Base-by-base conservation (phyloP, 2,888 invertebrate genomes). In the Drosophila nr. medialis region DNA sequence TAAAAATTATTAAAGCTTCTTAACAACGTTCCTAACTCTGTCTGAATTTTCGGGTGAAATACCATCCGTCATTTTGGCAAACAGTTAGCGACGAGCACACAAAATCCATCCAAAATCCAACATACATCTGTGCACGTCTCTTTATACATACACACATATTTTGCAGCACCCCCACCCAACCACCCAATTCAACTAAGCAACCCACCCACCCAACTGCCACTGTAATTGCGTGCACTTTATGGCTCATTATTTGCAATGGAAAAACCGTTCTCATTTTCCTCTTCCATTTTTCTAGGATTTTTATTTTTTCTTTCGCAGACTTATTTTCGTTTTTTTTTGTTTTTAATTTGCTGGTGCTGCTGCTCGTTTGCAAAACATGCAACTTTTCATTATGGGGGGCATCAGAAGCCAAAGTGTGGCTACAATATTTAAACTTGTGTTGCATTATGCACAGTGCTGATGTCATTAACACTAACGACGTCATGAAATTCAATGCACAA, bases 401-500 rank as follows among this genome's bases (percentile, higher is more conserved):
- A 63, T 42, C 60, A 71, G 74, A 50, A 60, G 71, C 51, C 66
- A 77, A 81, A 81, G 64, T 67, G 79, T 68, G 64, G 65, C 63
- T 38, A 64, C 56, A 87, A 88, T 83, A 80, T 86, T 90, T 88
- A 86, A 85, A 80, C 69, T 80, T 72, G 61, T 70, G 45, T 42
- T 61, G 84, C 84, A 83, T 83, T 73, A 86, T 85, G 90, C 90
- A 90, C 70, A 74, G 64, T 61, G 54, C 70, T 72, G 67, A 80
- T 74, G 90, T 83, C 84, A 84, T 84, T 84, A 84, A 83, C 90
- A 83, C 84, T 84, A 84, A 84, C 85, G 84, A 84, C 90, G 84
- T 90, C 89, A 85, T 90, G 90, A 90, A 90, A 90, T 76, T 88
- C 83, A 85, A 85, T 85, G 89, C 85, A 64, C 67, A 60, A 58